phyloP scores from a whole-genome alignment of 2,113 vertebrate genomes.

The Bostrychus sinensis region DNA sequence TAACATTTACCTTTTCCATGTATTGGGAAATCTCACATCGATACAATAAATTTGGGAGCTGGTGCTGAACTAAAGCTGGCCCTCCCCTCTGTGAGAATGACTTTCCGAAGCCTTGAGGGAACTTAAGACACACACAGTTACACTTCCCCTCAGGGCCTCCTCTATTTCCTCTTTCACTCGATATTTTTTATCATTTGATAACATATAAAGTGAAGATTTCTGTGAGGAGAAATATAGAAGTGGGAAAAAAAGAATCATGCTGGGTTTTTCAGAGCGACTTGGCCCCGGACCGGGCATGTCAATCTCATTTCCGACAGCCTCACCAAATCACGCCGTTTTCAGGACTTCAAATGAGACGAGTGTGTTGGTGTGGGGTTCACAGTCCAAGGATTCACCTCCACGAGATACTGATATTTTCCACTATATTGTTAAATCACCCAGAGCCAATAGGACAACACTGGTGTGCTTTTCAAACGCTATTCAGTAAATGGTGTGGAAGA shows the following conservation, averaged over 20 bases:
- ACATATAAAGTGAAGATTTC: slow-evolving; percentile 76
- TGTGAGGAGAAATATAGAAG: slow-evolving; percentile 65
- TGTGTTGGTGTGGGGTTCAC: slow-evolving; percentile 42
- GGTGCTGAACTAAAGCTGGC: neutral
- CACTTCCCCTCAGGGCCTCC: slow-evolving; percentile 69
- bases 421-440: slow-evolving; percentile 48
- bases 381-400: slow-evolving; percentile 68
- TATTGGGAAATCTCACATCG: neutral
- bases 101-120: slow-evolving; percentile 1
- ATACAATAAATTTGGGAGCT: neutral
- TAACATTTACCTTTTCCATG: neutral
- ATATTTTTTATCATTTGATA: slow-evolving; percentile 76
- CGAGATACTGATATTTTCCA: slow-evolving; percentile 60
- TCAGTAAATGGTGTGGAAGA: slow-evolving; percentile 25
- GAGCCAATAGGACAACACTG: slow-evolving; percentile 26
- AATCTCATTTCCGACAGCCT: slow-evolving; percentile 78
- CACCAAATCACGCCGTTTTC: slow-evolving; percentile 72
- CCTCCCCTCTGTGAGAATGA: slow-evolving; percentile 3
- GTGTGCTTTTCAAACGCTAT: slow-evolving; percentile 31
- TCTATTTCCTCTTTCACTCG: slow-evolving; percentile 70
- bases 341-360: slow-evolving; percentile 46
- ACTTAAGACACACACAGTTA: slow-evolving; percentile 28
- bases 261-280: slow-evolving; percentile 69
- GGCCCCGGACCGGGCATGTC: slow-evolving; percentile 71
- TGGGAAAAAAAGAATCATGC: slow-evolving; percentile 51